Evolutionary conservation across 2,797 vertebrate genomes (phyloP), one percentile per base, ranked within the genome.

Genomic region (Pygocentrus nattereri): DNA sequence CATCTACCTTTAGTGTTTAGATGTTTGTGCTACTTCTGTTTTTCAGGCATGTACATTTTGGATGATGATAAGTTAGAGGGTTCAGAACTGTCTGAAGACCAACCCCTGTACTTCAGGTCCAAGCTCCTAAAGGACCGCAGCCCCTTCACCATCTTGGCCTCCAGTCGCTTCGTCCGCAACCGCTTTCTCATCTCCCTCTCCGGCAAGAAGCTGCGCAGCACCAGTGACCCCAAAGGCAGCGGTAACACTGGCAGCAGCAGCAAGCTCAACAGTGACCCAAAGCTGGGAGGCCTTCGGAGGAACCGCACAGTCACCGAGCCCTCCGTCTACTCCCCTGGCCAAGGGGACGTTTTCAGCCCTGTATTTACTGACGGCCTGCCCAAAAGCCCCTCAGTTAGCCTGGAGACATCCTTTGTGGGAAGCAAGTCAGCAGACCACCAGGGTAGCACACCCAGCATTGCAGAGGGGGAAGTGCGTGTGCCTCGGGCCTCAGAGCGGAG

Each of bases 141-240:
- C 90, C 96, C 97, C 23, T 98, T 99, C 88, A 97, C 97, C 5
- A 96, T 99, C 87, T 94, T 99, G 88, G 94, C 95, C 64, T 98
- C 98, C 67, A 96, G 97, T 0, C 97, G 96, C 84, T 96, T 97
- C 27, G 97, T 98, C 61, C 97, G 96, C 82, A 96, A 95, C 78
- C 96, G 97, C 65, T 96, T 99, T 88, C 95, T 99, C 82, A 98
- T 98, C 75, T 97, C 97, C 27, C 93, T 99, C 4, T 97, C 98
- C 16, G 98, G 96, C 91, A 99, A 99, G 94, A 99, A 99, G 76
- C 93, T 96, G 56, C 97, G 98, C 80, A 97, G 96, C 88, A 97
- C 95, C 86, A 95, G 95, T n/a, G 97, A 98, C 90, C 95, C 96
- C 61, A 99, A 99, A 94, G 94, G 94, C 11, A 87, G 85, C 27